Percentiles rank a stretch among this genome's conserved stretches.
These are phyloP conservation scores for Tenthredo mesomela DNA, from an alignment of 2,888 invertebrate genomes.

Conservation along the genomic window DNA sequence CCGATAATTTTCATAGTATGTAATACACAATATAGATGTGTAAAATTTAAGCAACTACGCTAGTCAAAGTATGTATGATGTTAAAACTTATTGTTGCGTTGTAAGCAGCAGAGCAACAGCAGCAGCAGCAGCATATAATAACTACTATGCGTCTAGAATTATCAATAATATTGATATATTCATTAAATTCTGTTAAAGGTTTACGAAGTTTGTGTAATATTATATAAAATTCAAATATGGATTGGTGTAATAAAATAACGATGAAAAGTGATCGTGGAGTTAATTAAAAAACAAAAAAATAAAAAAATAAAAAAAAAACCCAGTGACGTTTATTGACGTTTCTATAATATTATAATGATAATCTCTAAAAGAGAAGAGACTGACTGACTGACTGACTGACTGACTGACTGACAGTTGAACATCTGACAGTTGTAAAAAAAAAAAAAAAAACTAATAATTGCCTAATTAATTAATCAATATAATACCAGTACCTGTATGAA, in stretches of 20 bases:
- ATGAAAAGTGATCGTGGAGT: slow-evolving; percentile 53
- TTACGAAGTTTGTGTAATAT: slow-evolving; percentile 13
- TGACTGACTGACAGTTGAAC: slow-evolving; percentile 65
- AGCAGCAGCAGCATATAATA: not conserved
- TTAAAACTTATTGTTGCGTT: slow-evolving; percentile 8
- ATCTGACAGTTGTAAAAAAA: slow-evolving; percentile 65
- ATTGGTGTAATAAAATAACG: slow-evolving; percentile 57
- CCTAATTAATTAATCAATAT: slow-evolving; percentile 20
- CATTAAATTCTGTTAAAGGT: slow-evolving; percentile 53
- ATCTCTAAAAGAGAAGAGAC: too few relatives aligned
- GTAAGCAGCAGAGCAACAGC: slow-evolving; percentile 12
- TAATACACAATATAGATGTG: too few relatives aligned
- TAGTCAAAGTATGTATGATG: not conserved
- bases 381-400: too few relatives aligned
- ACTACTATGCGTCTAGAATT: slow-evolving; percentile 3
- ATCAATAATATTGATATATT: slow-evolving; percentile 39
- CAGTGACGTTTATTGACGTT: not conserved
- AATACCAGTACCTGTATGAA: not conserved
- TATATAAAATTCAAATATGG: slow-evolving; percentile 55
- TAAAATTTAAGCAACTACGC: not conserved
- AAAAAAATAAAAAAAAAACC: too few relatives aligned
- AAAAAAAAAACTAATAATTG: too few relatives aligned
- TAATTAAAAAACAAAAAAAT: too few relatives aligned
- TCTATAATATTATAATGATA: not conserved
- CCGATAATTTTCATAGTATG: not conserved